These are phyloP conservation scores for Tautogolabrus adspersus DNA, from an alignment of 2,113 vertebrate species.

Conservation along the genomic window DNA sequence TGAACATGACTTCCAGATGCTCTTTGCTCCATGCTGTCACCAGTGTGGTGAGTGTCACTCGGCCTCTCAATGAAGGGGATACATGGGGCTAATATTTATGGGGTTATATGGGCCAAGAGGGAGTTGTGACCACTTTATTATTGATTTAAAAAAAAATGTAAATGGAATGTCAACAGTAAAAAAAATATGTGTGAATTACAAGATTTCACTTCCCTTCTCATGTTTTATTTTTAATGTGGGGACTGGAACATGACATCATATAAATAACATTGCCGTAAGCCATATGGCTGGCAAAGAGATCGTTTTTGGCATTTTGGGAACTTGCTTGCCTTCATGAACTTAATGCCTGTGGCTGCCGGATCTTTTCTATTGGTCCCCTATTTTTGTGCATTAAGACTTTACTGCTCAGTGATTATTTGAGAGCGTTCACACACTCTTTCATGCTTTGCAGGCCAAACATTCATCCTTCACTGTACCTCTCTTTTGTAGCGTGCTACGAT, in stretches of 20 bases:
- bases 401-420: neutral
- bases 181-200: no score
- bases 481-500: neutral
- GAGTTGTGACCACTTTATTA: neutral
- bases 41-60: slow-evolving; percentile 92
- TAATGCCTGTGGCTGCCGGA: no score
- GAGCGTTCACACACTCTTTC: neutral
- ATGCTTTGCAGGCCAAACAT: neutral
- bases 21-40: slow-evolving; percentile 98
- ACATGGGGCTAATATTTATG: neutral
- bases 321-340: no score
- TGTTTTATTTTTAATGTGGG: no score
- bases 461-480: neutral
- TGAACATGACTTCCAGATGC: slow-evolving; percentile 99
- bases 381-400: neutral
- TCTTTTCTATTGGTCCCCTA: neutral
- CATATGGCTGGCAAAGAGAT: no score
- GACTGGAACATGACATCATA: no score
- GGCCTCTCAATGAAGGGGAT: neutral
- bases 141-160: no score
- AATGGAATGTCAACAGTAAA: no score
- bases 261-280: no score
- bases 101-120: neutral
- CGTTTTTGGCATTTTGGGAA: no score
- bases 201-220: no score